These are phyloP conservation scores for Drosophila rhopaloa DNA, from an alignment of 1,140 invertebrate species.

Conservation along the genomic window DNA sequence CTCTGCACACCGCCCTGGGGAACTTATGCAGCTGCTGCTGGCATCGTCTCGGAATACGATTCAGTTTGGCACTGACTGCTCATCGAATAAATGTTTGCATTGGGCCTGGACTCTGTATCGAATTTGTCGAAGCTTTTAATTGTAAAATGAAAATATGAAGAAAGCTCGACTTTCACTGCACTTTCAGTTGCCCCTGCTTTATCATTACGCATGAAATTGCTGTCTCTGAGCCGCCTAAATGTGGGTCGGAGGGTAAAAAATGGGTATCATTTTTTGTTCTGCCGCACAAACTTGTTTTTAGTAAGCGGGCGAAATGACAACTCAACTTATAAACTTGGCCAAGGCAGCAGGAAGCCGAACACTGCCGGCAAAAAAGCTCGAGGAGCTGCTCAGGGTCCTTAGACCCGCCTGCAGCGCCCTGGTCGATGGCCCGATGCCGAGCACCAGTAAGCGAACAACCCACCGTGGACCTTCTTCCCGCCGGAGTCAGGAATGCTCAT, in stretches of 20 bases:
- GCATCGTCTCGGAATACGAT: constrained; percentile 1
- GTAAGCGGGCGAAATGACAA: constrained; percentile 62
- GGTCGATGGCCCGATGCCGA: not conserved
- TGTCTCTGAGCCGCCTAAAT: not conserved
- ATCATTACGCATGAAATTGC: not conserved
- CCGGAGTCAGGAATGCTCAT: too few relatives aligned
- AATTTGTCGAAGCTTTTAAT: constrained; percentile 14
- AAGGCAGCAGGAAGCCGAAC: constrained; percentile 16
- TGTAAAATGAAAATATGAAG: constrained; percentile 1
- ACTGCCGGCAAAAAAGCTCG: not conserved
- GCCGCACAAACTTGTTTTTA: constrained; percentile 59
- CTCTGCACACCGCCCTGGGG: constrained; percentile 8
- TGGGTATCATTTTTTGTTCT: constrained; percentile 25
- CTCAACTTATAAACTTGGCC: constrained; percentile 49
- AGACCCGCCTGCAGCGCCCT: not conserved
- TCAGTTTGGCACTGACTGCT: constrained; percentile 12
- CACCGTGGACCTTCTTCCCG: not conserved
- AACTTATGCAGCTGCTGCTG: constrained; percentile 41
- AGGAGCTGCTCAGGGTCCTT: not conserved
- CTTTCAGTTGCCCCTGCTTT: not conserved
- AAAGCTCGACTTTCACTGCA: not conserved
- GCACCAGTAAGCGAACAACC: not conserved
- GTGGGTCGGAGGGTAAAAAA: constrained; percentile 15
- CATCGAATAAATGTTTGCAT: constrained; percentile 10
- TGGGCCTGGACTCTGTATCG: not conserved